A percentile compares a stretch with the other conserved stretches of the same genome.
Evolutionary conservation across 2,888 invertebrate species (phyloP).

Genomic region (Xanthia icteritia): DNA sequence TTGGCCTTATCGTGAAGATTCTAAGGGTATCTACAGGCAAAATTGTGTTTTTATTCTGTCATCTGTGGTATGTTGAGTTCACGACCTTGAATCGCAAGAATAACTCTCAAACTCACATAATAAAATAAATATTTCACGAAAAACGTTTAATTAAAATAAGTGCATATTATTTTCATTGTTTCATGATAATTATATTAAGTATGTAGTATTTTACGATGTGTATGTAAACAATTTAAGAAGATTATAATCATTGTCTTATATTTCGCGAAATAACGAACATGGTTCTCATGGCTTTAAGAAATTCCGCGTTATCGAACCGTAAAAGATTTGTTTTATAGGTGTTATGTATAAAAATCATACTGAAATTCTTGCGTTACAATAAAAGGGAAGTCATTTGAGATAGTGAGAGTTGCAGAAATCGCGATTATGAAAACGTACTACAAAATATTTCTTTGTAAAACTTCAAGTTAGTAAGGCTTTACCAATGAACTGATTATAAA

Average conservation of each 20-base stretch:
- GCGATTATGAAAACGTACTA: slow-evolving; percentile 12
- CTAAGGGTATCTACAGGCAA: slow-evolving; percentile 59
- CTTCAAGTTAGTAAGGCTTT: neutral
- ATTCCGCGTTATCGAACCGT: slow-evolving; percentile 47
- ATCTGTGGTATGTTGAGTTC: slow-evolving; percentile 5
- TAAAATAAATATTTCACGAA: slow-evolving; percentile 23
- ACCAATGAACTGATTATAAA: neutral
- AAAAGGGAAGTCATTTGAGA: slow-evolving; percentile 38
- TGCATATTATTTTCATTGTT: slow-evolving; percentile 44
- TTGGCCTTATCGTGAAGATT: slow-evolving; percentile 66
- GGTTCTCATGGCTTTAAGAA: slow-evolving; percentile 42
- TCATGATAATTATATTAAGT: slow-evolving; percentile 15
- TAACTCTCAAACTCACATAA: slow-evolving; percentile 19
- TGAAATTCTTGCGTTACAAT: slow-evolving; percentile 43
- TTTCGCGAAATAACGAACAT: slow-evolving; percentile 20
- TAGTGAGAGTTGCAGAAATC: slow-evolving; percentile 30
- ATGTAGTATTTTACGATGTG: slow-evolving; percentile 10
- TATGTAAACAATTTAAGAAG: slow-evolving; percentile 32
- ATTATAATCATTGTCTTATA: slow-evolving; percentile 28
- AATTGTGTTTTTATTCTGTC: slow-evolving; percentile 4
- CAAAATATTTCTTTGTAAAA: neutral
- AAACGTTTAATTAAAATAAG: slow-evolving; percentile 46
- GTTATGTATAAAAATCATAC: slow-evolving; percentile 37
- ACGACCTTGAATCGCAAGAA: slow-evolving; percentile 34
- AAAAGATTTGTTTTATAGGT: slow-evolving; percentile 44